Conservation (phyloP, 2,113 vertebrate genomes). For the Circaetus gallicus region DNA sequence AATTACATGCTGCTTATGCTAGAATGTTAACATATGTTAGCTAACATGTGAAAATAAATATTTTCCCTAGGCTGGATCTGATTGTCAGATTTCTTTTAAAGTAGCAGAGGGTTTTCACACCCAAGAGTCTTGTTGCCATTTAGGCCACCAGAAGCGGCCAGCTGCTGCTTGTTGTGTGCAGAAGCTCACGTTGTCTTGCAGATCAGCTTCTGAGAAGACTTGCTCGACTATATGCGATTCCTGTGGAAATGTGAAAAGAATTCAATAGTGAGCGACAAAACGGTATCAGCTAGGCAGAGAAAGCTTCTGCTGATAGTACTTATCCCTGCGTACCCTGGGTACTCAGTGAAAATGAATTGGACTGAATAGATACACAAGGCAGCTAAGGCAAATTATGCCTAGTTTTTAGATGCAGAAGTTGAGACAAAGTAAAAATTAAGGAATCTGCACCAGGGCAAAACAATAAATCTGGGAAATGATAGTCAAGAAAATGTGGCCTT, state of each 20-base stretch:
- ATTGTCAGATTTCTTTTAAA: background rate
- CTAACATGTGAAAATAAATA: background rate
- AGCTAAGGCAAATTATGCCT: background rate
- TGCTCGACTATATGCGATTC: background rate
- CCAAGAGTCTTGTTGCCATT: background rate
- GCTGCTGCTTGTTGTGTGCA: background rate
- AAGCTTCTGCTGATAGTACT: background rate
- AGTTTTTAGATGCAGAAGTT: background rate
- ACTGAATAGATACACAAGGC: background rate
- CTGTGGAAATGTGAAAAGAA: background rate
- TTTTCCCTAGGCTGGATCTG: background rate
- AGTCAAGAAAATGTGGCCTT: background rate
- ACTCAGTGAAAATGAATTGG: background rate
- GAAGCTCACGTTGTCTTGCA: background rate
- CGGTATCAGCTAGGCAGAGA: background rate
- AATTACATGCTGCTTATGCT: background rate
- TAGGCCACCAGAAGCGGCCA: background rate
- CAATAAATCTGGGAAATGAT: background rate
- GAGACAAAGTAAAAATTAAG: background rate
- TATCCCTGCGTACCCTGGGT: background rate
- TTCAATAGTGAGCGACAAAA: background rate
- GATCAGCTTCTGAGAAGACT: background rate
- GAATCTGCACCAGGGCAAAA: background rate
- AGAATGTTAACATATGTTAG: background rate
- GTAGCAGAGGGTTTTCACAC: background rate